Evolutionary conservation across 2,113 vertebrate genomes (phyloP).

Genomic region (Notothenia rossii): DNA sequence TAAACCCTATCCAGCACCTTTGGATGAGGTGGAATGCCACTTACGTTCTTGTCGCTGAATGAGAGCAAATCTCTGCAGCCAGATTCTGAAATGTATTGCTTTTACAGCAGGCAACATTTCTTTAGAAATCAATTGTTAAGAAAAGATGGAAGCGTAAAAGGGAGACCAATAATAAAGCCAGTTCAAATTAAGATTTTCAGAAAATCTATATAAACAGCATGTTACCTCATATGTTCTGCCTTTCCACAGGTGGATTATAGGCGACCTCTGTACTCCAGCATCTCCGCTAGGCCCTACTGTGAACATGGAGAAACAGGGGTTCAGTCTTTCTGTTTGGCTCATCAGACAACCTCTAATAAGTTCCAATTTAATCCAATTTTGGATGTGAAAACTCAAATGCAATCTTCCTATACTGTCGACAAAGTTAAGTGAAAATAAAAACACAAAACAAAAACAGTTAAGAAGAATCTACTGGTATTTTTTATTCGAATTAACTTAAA

Average conservation of each 20-base stretch:
- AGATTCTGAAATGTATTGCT: neutral
- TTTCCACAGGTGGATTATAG: conserved; percentile 71
- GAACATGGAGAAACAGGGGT: neutral
- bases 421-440: neutral
- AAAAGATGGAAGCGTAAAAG: neutral
- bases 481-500: neutral
- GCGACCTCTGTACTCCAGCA: conserved; percentile 57
- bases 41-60: too few species aligned
- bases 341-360: neutral
- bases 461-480: neutral
- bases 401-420: neutral
- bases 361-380: too few species aligned
- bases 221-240: conserved; percentile 66
- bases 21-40: neutral
- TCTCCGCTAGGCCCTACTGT: conserved; percentile 26
- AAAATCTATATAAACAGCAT: neutral
- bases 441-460: neutral
- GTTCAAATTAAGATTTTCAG: neutral
- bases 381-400: too few species aligned
- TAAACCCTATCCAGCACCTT: neutral
- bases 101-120: neutral
- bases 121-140: neutral
- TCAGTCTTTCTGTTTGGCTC: neutral
- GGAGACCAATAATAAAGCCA: neutral
- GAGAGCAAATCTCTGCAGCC: too few species aligned